phyloP scores from a whole-genome alignment of 2,113 vertebrate genomes.

The Myiagra hebetior region DNA sequence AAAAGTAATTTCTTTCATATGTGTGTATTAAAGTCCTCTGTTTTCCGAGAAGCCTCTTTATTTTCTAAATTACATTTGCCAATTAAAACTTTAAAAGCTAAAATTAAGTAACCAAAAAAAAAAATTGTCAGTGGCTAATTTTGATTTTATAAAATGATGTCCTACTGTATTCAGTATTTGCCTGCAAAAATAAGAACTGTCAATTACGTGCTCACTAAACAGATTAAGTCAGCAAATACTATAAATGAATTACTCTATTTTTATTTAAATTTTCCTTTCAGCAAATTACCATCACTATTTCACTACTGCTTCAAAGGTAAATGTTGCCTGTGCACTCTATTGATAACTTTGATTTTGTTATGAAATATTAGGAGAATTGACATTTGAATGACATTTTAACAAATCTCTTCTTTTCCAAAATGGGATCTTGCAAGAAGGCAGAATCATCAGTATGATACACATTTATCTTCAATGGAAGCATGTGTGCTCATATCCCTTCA shows the following conservation, averaged over 20 bases:
- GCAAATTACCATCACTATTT: background rate
- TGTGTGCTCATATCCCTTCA: background rate
- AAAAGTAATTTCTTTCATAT: conserved; percentile 30
- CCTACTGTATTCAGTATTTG: background rate
- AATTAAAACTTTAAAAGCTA: background rate
- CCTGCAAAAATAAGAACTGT: background rate
- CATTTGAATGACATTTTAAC: background rate
- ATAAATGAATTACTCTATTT: background rate
- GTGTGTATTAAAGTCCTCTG: background rate
- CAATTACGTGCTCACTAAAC: background rate
- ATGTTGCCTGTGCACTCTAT: background rate
- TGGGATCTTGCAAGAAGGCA: background rate
- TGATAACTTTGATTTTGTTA: background rate
- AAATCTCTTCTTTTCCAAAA: background rate
- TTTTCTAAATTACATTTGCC: background rate
- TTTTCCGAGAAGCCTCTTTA: background rate
- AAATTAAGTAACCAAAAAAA: background rate
- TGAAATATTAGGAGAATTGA: background rate
- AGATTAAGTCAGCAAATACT: background rate
- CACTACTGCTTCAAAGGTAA: background rate
- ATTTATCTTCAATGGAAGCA: background rate
- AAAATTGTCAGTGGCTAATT: background rate
- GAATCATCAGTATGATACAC: background rate
- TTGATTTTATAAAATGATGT: background rate
- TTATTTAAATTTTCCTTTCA: background rate